phyloP scores from a whole-genome alignment of 2,888 invertebrate genomes.

The Cosmopolites sordidus region DNA sequence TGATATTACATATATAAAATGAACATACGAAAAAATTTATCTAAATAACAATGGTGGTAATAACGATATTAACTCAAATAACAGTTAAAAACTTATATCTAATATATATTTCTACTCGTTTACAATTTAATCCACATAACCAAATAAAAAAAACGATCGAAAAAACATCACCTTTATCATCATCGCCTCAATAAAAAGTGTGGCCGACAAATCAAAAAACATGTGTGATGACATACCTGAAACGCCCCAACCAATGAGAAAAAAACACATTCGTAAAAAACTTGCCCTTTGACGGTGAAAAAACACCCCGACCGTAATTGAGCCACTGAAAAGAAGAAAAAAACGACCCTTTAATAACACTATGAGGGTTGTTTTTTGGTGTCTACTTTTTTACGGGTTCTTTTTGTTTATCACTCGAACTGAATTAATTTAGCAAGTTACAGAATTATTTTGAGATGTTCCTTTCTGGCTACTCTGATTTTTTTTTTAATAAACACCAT shows the following conservation, averaged over 20 bases:
- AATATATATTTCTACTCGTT: no score
- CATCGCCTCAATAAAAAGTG: slow-evolving; percentile 5
- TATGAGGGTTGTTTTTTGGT: not conserved
- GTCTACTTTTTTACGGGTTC: not conserved
- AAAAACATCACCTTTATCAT: slow-evolving; percentile 1
- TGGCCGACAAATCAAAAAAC: slow-evolving; percentile 9
- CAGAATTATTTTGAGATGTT: no score
- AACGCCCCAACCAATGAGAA: slow-evolving; percentile 12
- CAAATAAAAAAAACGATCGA: not conserved
- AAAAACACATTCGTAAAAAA: slow-evolving; percentile 13
- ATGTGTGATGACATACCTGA: slow-evolving; percentile 19
- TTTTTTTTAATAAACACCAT: no score
- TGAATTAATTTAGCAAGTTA: no score
- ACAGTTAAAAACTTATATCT: no score
- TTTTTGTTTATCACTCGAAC: not conserved
- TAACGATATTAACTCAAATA: no score
- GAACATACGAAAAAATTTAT: no score
- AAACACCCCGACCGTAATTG: slow-evolving; percentile 14
- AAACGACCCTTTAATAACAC: slow-evolving; percentile 12
- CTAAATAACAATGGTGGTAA: no score
- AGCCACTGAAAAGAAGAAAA: slow-evolving; percentile 15
- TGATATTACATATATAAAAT: no score
- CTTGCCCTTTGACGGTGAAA: slow-evolving; percentile 7
- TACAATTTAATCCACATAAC: no score
- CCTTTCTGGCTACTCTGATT: no score